A percentile compares a stretch with the other conserved stretches of the same genome.
These are phyloP conservation scores for Nymphalis polychloros DNA, from an alignment of 2,888 invertebrate genomes.

Conservation along the genomic window DNA sequence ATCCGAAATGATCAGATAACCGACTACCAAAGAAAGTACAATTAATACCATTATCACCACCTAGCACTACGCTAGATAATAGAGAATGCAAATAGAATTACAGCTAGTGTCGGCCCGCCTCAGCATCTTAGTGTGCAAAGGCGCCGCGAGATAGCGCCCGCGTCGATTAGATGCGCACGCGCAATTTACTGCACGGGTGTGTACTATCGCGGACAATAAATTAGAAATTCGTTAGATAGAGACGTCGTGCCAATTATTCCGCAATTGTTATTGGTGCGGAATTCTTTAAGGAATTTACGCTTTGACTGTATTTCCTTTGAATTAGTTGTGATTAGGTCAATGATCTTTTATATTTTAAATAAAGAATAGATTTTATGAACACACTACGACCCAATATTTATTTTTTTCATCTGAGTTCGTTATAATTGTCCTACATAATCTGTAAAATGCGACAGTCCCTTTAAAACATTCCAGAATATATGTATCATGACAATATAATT, in stretches of 20 bases:
- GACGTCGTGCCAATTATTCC: slow-evolving; percentile 76
- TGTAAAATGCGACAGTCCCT: too few species aligned
- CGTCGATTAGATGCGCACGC: slow-evolving; percentile 70
- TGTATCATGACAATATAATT: too few species aligned
- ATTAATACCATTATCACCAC: slow-evolving; percentile 53
- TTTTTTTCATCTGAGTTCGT: too few species aligned
- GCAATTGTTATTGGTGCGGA: slow-evolving; percentile 42
- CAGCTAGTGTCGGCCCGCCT: slow-evolving; percentile 59
- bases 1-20: slow-evolving; percentile 3
- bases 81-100: slow-evolving; percentile 65
- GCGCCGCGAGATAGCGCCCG: slow-evolving; percentile 75
- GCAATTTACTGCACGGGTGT: slow-evolving; percentile 70
- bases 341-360: neutral
- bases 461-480: too few species aligned
- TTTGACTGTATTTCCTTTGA: neutral
- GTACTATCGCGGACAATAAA: slow-evolving; percentile 74
- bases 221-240: slow-evolving; percentile 81
- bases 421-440: too few species aligned
- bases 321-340: neutral
- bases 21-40: slow-evolving; percentile 34
- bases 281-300: slow-evolving; percentile 27
- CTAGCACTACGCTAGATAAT: slow-evolving; percentile 56
- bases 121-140: slow-evolving; percentile 74
- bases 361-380: too few species aligned
- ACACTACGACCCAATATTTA: too few species aligned